Evolutionary conservation across 2,113 vertebrate genomes (phyloP).

Genomic region (Glaucidium brasilianum): DNA sequence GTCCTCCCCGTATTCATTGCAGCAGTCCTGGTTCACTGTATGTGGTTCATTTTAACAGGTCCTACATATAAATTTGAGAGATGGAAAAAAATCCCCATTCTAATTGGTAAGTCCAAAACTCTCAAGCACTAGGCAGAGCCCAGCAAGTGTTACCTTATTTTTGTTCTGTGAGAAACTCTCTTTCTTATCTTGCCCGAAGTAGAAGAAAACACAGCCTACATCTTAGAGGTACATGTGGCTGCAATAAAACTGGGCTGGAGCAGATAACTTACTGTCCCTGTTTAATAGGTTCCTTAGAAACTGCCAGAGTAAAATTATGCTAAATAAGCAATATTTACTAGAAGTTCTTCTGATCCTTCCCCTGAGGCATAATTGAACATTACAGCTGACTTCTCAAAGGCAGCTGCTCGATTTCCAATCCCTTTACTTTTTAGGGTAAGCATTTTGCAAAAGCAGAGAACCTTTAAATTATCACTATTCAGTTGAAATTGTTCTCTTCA

Average conservation of each 20-base stretch:
- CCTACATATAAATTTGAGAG: not conserved
- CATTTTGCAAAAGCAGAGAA: not conserved
- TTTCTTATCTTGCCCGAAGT: not conserved
- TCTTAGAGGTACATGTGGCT: not conserved
- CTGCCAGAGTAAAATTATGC: not conserved
- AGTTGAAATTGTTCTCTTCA: not conserved
- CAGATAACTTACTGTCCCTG: not conserved
- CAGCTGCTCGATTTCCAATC: not conserved
- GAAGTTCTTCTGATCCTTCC: slow-evolving; percentile 35
- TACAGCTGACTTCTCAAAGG: not conserved
- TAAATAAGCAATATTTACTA: slow-evolving; percentile 47
- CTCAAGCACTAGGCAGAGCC: not conserved
- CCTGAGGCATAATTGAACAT: slow-evolving; percentile 8
- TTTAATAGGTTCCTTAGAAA: slow-evolving; percentile 18
- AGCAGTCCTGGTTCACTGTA: not conserved
- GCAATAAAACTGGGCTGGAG: not conserved
- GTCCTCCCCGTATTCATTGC: not conserved
- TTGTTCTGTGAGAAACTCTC: not conserved
- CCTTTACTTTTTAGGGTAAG: not conserved
- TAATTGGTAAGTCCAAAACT: not conserved
- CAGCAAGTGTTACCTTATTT: not conserved
- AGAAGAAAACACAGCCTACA: not conserved
- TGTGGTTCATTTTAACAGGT: not conserved
- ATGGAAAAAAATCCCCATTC: fast-evolving
- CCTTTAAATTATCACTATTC: not conserved